Evolutionary conservation across 2,888 invertebrate species (phyloP), one percentile per base, ranked within the genome.

Genomic region (Salpingus planirostris): DNA sequence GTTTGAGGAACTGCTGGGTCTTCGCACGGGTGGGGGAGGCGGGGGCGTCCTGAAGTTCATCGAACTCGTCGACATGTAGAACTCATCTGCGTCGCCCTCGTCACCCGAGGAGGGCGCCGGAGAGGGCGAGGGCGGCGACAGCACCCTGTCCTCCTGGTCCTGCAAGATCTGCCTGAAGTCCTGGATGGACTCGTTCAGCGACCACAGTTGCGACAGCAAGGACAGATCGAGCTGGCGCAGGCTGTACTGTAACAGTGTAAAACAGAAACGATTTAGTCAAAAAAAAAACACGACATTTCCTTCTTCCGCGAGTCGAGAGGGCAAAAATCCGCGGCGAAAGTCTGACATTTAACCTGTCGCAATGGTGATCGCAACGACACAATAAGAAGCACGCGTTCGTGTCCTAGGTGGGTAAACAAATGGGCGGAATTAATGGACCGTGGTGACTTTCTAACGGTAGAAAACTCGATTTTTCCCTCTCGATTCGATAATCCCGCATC

Each of bases 181-280:
- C 52, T 90, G 88, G 62, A 92, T 90, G 23, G 89, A 83, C 63
- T 92, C 90, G 66, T 91, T 90, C 29, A 93, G 71, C 1, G 88
- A 81, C 89, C 91, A 90, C 43, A 93, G 72, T 65, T 93, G 92
- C 3, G 89, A 89, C 24, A 92, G 73, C 31, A 93, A 70, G 1
- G 89, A 86, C 49, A 92, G 73, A 67, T 92, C 92, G 63, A 92
- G 62, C 64, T 91, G 90, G 30, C 92, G 78, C 14, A 92, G 73
- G 49, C 86, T 85, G 53, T 84, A 87, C 92, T 92, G 75, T 26
- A 78, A 77, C 23, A 38, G 43, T n/a, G n/a, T 8, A 18, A 8
- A 18, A 18, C 18, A 8, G 18, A 18, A 18, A 18, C 8, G n/a
- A n/a, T n/a, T n/a, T n/a, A n/a, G n/a, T n/a, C n/a, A n/a, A n/a